These are phyloP conservation scores for Diploptera punctata DNA, from an alignment of 2,888 invertebrate genomes.

Conservation along the genomic window DNA sequence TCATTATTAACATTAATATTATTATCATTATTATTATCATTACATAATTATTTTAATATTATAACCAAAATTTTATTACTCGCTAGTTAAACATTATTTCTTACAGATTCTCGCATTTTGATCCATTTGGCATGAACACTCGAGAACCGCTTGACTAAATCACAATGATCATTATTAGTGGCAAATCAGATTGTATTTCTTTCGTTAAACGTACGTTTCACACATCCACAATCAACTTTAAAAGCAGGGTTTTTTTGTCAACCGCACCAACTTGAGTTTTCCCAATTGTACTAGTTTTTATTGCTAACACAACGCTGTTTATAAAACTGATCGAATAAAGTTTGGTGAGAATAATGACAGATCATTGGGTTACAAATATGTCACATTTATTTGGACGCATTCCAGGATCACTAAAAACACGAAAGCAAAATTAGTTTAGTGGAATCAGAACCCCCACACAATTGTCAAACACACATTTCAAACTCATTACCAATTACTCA, in stretches of 20 bases:
- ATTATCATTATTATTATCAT: too few relatives aligned
- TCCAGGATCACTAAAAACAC: neutral
- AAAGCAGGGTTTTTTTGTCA: neutral
- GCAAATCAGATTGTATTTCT: neutral
- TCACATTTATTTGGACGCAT: neutral
- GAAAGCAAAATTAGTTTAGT: neutral
- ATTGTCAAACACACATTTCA: too few relatives aligned
- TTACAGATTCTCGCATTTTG: too few relatives aligned
- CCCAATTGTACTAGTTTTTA: neutral
- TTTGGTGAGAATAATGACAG: neutral
- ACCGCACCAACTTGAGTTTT: neutral
- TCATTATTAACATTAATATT: too few relatives aligned
- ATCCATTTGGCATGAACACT: too few relatives aligned
- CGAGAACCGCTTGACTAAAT: too few relatives aligned
- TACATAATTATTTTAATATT: too few relatives aligned
- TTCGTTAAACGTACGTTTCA: neutral
- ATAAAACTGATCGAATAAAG: neutral
- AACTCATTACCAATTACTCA: neutral
- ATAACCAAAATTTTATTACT: too few relatives aligned
- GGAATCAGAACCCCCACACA: neutral
- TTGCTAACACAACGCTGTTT: neutral
- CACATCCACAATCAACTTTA: neutral
- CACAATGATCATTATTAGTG: too few relatives aligned
- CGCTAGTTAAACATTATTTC: too few relatives aligned
- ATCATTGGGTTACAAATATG: neutral